Percentiles rank a stretch among this genome's conserved stretches.
phyloP scores from a whole-genome alignment of 2,797 vertebrate species.

The Notamacropus eugenii region DNA sequence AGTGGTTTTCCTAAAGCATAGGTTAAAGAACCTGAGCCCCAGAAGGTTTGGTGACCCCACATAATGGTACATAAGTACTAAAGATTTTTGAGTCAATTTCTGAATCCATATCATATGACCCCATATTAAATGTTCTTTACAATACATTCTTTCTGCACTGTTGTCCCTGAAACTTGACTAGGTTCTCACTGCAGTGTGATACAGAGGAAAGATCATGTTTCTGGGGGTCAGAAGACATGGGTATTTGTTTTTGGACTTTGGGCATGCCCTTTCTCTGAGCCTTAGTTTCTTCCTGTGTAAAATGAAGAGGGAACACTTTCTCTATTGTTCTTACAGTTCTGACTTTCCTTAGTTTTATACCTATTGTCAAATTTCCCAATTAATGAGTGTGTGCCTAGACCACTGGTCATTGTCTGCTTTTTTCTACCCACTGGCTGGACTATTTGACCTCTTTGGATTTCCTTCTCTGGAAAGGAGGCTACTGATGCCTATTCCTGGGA shows the following conservation, averaged over 20 bases:
- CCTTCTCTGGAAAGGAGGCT: not conserved
- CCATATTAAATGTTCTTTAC: not conserved
- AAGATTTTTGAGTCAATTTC: not conserved
- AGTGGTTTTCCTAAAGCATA: not conserved
- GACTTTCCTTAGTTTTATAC: not conserved
- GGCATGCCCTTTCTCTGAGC: fast-evolving
- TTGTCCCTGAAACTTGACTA: not conserved
- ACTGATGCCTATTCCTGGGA: not conserved
- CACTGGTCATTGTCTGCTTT: not conserved
- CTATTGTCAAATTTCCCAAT: not conserved
- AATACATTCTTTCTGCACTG: not conserved
- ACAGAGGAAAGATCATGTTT: not conserved
- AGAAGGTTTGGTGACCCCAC: not conserved
- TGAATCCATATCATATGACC: not conserved
- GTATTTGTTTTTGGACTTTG: not conserved
- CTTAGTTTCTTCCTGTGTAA: not conserved
- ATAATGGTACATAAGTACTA: not conserved
- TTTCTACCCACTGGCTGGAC: not conserved
- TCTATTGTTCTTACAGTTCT: not conserved
- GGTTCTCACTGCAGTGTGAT: not conserved
- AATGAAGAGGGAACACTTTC: not conserved
- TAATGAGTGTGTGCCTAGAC: not conserved
- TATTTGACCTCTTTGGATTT: not conserved
- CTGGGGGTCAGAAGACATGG: not conserved
- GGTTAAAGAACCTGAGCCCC: not conserved